These are phyloP conservation scores for Pterois miles DNA, from an alignment of 2,797 vertebrate species.

Conservation along the genomic window DNA sequence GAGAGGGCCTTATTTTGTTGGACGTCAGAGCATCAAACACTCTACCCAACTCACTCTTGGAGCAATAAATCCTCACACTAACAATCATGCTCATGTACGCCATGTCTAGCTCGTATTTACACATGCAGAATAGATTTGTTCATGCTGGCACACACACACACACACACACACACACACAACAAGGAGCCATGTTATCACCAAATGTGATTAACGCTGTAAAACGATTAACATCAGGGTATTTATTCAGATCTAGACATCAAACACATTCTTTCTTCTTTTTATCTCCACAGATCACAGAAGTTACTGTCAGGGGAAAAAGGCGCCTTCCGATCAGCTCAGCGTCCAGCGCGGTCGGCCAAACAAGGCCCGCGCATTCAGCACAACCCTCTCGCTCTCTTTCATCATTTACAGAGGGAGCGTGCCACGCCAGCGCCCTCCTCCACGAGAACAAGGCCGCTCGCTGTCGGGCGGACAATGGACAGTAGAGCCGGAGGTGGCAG, in stretches of 20 bases:
- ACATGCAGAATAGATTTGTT: conserved; percentile 13
- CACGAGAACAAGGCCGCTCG: conserved; percentile 59
- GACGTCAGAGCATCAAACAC: not conserved
- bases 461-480: conserved; percentile 68
- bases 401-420: conserved; percentile 81
- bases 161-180: conserved; percentile 14
- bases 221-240: conserved; percentile 69
- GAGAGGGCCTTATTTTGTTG: conserved; percentile 15
- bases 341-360: conserved; percentile 47
- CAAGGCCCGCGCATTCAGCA: conserved; percentile 61
- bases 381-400: conserved; percentile 60
- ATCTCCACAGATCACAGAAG: conserved; percentile 69
- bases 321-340: conserved; percentile 57
- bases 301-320: conserved; percentile 67
- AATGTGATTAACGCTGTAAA: conserved; percentile 68
- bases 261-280: conserved; percentile 68
- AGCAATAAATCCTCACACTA: conserved; percentile 37
- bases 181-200: conserved; percentile 44
- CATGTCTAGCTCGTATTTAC: conserved; percentile 13
- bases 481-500: conserved; percentile 68
- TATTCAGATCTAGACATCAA: conserved; percentile 74
- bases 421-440: conserved; percentile 54
- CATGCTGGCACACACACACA: not conserved
- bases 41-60: conserved; percentile 8
- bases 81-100: conserved; percentile 5